Percentiles rank a stretch among this genome's conserved stretches.
Conservation (phyloP, 2,797 vertebrate genomes). For the Manis crassicaudata region DNA sequence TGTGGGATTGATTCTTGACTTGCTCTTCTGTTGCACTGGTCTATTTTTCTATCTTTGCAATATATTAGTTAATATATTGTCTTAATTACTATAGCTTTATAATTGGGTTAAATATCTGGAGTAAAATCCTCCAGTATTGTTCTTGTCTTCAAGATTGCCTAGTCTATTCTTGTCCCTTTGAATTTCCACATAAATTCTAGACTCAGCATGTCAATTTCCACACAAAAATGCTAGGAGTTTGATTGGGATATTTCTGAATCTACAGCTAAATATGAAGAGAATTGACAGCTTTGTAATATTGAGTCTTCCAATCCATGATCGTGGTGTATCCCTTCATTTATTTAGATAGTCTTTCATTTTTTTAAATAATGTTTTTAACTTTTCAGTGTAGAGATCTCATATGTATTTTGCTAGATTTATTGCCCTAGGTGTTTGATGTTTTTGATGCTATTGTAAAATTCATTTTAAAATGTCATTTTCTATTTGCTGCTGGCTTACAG, state of each 20-base stretch:
- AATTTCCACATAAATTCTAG: not conserved
- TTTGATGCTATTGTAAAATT: not conserved
- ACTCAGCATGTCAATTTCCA: not conserved
- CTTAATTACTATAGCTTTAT: not conserved
- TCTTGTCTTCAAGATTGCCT: not conserved
- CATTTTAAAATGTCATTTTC: constrained; percentile 7
- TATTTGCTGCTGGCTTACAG: not conserved
- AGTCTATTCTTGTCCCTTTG: not conserved
- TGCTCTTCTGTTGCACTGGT: not conserved
- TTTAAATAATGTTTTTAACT: not conserved
- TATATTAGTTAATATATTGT: not conserved
- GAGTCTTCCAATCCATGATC: not conserved
- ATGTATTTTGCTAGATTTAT: not conserved
- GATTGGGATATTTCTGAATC: not conserved
- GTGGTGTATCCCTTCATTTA: not conserved
- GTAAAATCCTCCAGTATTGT: not conserved
- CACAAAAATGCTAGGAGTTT: not conserved
- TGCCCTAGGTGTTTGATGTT: not conserved
- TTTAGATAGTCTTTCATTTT: not conserved
- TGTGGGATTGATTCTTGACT: not conserved
- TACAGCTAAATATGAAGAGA: not conserved
- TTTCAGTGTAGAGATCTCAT: not conserved
- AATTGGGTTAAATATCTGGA: not conserved
- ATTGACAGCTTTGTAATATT: not conserved
- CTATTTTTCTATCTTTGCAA: not conserved